Evolutionary conservation across 2,113 vertebrate genomes (phyloP).

Genomic region (Abramis brama): DNA sequence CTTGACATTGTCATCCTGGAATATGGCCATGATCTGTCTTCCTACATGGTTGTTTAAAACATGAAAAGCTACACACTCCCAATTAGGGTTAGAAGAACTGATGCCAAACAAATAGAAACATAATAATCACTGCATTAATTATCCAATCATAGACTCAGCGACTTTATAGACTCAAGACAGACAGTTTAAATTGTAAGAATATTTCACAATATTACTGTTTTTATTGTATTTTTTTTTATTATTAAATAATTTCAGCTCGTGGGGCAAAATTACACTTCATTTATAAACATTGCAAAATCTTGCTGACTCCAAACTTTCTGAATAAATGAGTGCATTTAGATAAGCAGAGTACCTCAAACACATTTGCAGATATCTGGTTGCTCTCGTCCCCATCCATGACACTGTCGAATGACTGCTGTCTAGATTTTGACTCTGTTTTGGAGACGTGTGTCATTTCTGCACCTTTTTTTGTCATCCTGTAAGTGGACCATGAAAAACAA

Average conservation of each 20-base stretch:
- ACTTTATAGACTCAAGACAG: neutral
- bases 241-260: neutral
- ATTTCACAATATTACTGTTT: neutral
- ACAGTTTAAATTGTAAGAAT: neutral
- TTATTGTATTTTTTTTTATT: neutral
- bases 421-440: slow-evolving; percentile 12
- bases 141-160: too few species aligned
- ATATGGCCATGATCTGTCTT: too few species aligned
- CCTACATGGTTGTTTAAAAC: too few species aligned
- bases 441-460: neutral
- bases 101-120: too few species aligned
- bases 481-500: neutral
- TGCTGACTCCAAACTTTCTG: neutral
- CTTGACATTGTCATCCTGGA: too few species aligned
- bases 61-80: too few species aligned
- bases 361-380: neutral
- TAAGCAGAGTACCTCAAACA: slow-evolving; percentile 56
- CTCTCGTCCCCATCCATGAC: slow-evolving; percentile 43
- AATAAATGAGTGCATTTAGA: neutral
- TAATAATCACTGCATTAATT: too few species aligned
- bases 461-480: slow-evolving; percentile 8
- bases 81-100: too few species aligned
- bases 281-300: neutral
- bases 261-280: neutral
- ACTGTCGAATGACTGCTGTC: slow-evolving; percentile 27